These are phyloP conservation scores for Phrynosoma blainvillii DNA, from an alignment of 2,113 vertebrate genomes.

Conservation along the genomic window DNA sequence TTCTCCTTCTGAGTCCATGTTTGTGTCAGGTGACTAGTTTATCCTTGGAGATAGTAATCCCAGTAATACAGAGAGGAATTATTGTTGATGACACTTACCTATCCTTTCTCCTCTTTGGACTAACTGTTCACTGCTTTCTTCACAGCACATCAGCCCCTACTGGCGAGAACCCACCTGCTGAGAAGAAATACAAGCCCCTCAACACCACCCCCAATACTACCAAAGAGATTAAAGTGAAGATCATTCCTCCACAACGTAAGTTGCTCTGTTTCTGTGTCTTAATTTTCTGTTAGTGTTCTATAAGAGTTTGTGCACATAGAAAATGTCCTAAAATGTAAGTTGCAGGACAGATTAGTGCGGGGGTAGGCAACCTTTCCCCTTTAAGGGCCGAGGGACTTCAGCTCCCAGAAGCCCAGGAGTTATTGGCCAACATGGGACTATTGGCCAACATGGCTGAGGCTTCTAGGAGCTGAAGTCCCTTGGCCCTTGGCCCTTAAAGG, in stretches of 20 bases:
- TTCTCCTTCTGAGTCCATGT: background rate
- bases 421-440: too few species aligned
- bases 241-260: conserved; percentile 95
- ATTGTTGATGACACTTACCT: background rate
- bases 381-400: too few species aligned
- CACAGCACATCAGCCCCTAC: conserved; percentile 55
- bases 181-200: conserved; percentile 97
- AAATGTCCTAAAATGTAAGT: background rate
- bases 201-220: conserved; percentile 88
- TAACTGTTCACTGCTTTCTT: background rate
- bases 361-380: too few species aligned
- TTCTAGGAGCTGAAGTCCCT: too few species aligned
- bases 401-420: too few species aligned
- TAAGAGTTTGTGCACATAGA: too few species aligned
- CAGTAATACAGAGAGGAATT: background rate
- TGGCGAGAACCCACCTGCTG: conserved; percentile 78
- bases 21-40: background rate
- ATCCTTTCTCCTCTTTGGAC: background rate
- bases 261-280: background rate
- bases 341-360: background rate
- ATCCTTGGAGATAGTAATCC: background rate
- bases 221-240: conserved; percentile 98
- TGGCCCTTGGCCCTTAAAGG: too few species aligned
- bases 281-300: background rate
- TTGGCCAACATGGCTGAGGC: too few species aligned